A percentile compares a stretch with the other conserved stretches of the same genome.
Evolutionary conservation across 2,797 vertebrate species (phyloP).

Genomic region (Dallia pectoralis): DNA sequence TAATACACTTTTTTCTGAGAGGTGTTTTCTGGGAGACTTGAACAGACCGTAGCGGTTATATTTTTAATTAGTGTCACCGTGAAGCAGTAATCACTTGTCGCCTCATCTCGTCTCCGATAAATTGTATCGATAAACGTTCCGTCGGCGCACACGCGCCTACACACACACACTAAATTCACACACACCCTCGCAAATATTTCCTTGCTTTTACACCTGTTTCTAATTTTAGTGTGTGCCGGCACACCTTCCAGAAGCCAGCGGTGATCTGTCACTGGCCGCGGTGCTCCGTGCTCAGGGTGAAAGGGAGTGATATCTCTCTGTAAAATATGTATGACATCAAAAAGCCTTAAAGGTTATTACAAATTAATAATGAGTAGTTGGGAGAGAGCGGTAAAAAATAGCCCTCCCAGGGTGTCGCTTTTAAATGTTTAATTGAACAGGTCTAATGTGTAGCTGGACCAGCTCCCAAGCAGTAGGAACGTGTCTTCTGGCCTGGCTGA

Average conservation of each 20-base stretch:
- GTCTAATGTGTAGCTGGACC: slow-evolving; percentile 65
- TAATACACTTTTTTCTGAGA: slow-evolving; percentile 9
- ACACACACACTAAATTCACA: slow-evolving; percentile 6
- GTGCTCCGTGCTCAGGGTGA: slow-evolving; percentile 47
- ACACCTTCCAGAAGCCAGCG: slow-evolving; percentile 51
- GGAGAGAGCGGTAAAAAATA: slow-evolving; percentile 76
- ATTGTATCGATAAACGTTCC: slow-evolving; percentile 17
- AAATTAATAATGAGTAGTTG: slow-evolving; percentile 82
- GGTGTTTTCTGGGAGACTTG: background rate
- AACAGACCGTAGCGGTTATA: slow-evolving; percentile 13
- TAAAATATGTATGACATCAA: slow-evolving; percentile 85
- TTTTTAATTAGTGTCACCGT: background rate
- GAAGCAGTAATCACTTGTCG: background rate
- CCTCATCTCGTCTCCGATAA: background rate
- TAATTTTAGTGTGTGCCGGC: slow-evolving; percentile 70
- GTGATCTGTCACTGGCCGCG: slow-evolving; percentile 71
- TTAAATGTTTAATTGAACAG: slow-evolving; percentile 79
- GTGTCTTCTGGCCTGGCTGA: slow-evolving; percentile 36
- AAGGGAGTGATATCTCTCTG: slow-evolving; percentile 75
- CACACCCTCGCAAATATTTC: slow-evolving; percentile 29
- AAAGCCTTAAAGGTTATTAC: slow-evolving; percentile 85
- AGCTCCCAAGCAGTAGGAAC: slow-evolving; percentile 52
- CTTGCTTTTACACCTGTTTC: slow-evolving; percentile 63
- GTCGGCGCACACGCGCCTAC: background rate
- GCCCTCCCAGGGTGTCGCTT: slow-evolving; percentile 67